Evolutionary conservation across 2,113 vertebrate genomes (phyloP).

Genomic region (Pluvianellus socialis): DNA sequence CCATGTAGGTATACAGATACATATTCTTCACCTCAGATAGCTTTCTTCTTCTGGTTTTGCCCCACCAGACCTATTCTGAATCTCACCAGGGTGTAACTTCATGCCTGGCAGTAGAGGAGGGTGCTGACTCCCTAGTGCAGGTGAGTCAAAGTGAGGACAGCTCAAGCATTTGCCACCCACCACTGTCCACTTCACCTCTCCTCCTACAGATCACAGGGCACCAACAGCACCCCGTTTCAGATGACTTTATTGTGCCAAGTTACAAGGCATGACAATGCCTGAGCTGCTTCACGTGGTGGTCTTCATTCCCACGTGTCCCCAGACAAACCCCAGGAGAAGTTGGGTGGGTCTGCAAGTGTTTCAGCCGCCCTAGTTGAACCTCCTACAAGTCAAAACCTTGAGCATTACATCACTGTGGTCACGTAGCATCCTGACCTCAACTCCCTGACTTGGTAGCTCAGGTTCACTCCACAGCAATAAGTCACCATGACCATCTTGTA

Average conservation of each 20-base stretch:
- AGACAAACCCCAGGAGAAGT: not conserved
- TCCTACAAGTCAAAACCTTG: not conserved
- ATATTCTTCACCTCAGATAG: not conserved
- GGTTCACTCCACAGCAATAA: not conserved
- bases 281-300: not conserved
- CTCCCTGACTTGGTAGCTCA: not conserved
- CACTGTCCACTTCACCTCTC: not conserved
- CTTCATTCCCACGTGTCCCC: not conserved
- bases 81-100: not conserved
- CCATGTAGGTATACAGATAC: accelerated
- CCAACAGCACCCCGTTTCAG: not conserved
- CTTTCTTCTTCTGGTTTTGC: not conserved
- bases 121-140: not conserved
- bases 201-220: not conserved
- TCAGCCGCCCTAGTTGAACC: not conserved
- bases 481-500: not conserved
- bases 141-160: not conserved
- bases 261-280: not conserved
- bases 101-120: not conserved
- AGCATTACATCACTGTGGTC: accelerated
- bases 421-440: not conserved
- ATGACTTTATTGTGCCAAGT: not conserved
- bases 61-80: not conserved
- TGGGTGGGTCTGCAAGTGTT: not conserved
- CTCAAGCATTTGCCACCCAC: not conserved